Base-by-base conservation (phyloP, 1,140 invertebrate genomes). In the Drosophila pruinosa region DNA sequence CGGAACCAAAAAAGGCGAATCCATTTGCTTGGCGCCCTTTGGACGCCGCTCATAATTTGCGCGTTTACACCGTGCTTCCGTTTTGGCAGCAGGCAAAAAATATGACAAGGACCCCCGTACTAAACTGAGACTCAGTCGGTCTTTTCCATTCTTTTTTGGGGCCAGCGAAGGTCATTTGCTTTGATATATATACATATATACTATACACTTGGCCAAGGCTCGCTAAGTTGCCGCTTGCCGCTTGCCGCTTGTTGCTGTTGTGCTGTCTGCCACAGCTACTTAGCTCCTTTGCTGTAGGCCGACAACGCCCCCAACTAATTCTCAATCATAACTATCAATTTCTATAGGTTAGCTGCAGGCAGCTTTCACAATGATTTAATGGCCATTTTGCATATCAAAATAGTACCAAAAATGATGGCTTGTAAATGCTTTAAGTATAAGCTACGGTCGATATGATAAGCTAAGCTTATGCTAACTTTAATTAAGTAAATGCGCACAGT, bases 281-380 rank as follows among this genome's bases (percentile, higher is more conserved):
- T n/a, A n/a, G n/a, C n/a, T n/a, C n/a, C n/a, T n/a, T n/a, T 12
- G 39, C 24, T 43, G 2, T 7, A 38, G 39, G 62, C 12, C 21
- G n/a, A 22, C 52, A 52, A 59, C 72, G 53, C 58, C 36, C 71
- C 36, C 10, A 72, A 56, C 62, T 73, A 76, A 80, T 81, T 80
- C 81, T 54, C 74, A 77, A 81, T 80, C 50, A 76, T 54, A 43
- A 77, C 71, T 53, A 81, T 57, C 72, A 67, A 80, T 80, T 80
- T 80, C 58, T 80, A 10, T 36, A 36, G 7, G n/a, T 1, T 45
- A 28, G 47, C 47, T 53, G 17, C n/a, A 31, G 48, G 48, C 61
- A 34, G 14, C 14, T 12, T 41, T 48, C 15, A 0, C 5, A 15
- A n/a, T 41, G 57, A 64, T 58, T 48, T 71, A 54, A 36, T 24